Conservation (phyloP, 2,113 vertebrate species). For the Cavia aperea region DNA sequence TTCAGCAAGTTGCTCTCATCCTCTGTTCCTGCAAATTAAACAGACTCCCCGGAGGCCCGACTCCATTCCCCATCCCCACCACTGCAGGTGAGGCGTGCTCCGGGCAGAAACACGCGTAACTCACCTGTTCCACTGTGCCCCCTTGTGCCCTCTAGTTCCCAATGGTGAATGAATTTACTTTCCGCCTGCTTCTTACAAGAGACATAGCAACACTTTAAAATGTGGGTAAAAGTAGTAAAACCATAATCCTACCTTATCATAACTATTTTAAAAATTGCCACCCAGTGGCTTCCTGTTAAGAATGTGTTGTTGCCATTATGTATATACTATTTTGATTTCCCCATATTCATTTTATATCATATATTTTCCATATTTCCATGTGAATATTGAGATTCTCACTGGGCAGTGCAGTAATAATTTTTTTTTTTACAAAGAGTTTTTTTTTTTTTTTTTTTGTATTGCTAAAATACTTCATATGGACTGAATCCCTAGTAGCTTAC, state of each 20-base stretch:
- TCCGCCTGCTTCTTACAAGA: slow-evolving; percentile 41
- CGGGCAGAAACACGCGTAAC: not conserved
- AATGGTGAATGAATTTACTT: slow-evolving; percentile 19
- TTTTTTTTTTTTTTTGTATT: not conserved
- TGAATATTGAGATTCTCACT: not conserved
- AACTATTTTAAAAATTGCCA: slow-evolving; percentile 13
- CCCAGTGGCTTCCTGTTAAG: not conserved
- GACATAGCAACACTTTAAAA: slow-evolving; percentile 26
- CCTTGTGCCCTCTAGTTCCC: not conserved
- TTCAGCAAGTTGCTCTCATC: not conserved
- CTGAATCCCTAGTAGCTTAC: slow-evolving; percentile 1
- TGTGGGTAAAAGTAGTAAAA: slow-evolving; percentile 42
- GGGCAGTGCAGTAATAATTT: not conserved
- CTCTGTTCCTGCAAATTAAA: slow-evolving; percentile 11
- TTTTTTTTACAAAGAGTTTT: not conserved
- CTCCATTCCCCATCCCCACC: not conserved
- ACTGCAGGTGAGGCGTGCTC: not conserved
- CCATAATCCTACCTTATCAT: slow-evolving; percentile 1
- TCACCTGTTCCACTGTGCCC: not conserved
- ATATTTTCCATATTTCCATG: slow-evolving; percentile 10
- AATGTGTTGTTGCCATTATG: not conserved
- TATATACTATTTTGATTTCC: slow-evolving; percentile 44
- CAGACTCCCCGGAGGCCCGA: not conserved
- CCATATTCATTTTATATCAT: slow-evolving; percentile 16
- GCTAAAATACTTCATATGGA: not conserved